Percentiles rank a stretch among this genome's conserved stretches.
phyloP scores from a whole-genome alignment of 1,140 invertebrate genomes.

The Pissodes strobi region DNA sequence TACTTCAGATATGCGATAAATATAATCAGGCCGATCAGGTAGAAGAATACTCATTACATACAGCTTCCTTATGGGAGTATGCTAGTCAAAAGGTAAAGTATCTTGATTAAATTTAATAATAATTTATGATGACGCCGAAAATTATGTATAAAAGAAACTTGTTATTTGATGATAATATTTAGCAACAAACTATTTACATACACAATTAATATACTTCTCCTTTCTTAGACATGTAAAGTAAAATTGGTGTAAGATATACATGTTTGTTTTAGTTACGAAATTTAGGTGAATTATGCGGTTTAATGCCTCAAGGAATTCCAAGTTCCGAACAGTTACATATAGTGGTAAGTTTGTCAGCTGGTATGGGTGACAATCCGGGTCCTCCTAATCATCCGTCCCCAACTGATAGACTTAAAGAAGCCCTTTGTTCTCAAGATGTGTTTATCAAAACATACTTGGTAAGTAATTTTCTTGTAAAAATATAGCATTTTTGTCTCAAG shows the following conservation, averaged over 20 bases:
- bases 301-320: slow-evolving; percentile 85
- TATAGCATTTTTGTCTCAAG: too few species aligned
- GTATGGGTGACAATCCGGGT: slow-evolving; percentile 76
- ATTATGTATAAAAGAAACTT: too few species aligned
- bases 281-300: slow-evolving; percentile 85
- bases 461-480: slow-evolving; percentile 39
- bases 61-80: slow-evolving; percentile 88
- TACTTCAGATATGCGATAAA: slow-evolving; percentile 77
- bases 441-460: slow-evolving; percentile 90
- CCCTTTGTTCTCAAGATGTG: slow-evolving; percentile 84
- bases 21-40: slow-evolving; percentile 68
- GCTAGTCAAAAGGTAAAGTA: slow-evolving; percentile 92
- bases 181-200: too few species aligned
- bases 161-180: too few species aligned
- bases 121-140: slow-evolving; percentile 4
- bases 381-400: slow-evolving; percentile 65
- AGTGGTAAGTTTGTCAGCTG: slow-evolving; percentile 86
- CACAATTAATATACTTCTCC: too few species aligned
- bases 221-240: too few species aligned
- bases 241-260: neutral
- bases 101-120: slow-evolving; percentile 11
- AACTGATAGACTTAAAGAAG: slow-evolving; percentile 86
- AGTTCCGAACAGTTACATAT: slow-evolving; percentile 86
- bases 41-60: slow-evolving; percentile 83
- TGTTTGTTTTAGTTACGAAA: slow-evolving; percentile 71